A percentile compares a stretch with the other conserved stretches of the same genome.
phyloP scores from a whole-genome alignment of 2,113 vertebrate genomes.

The Sylvia atricapilla region DNA sequence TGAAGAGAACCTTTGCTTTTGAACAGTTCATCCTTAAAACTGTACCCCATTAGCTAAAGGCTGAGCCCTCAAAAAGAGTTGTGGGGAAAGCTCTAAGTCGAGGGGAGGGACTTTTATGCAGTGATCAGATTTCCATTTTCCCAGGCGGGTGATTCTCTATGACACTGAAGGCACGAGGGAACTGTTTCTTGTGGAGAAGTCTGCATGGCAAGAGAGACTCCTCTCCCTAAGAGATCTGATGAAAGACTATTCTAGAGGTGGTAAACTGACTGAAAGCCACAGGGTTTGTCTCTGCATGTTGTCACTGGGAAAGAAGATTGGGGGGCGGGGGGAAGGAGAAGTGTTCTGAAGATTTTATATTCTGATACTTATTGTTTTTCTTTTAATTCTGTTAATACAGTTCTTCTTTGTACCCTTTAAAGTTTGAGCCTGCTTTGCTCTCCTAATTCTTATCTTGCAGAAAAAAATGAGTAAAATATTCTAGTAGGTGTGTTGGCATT shows the following conservation, averaged over 20 bases:
- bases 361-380: background rate
- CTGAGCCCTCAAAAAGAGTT: background rate
- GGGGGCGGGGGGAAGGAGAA: background rate
- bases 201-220: background rate
- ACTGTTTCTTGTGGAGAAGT: background rate
- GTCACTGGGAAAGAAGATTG: background rate
- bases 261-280: background rate
- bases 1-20: background rate
- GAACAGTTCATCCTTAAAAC: background rate
- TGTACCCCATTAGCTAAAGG: background rate
- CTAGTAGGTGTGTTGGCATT: background rate
- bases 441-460: background rate
- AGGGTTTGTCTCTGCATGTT: background rate
- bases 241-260: background rate
- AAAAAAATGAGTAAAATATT: background rate
- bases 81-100: background rate
- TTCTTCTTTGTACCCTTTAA: background rate
- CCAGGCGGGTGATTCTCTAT: background rate
- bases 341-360: background rate
- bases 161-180: background rate
- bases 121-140: background rate
- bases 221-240: background rate
- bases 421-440: background rate
- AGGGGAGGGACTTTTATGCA: background rate
- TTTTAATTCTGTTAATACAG: background rate